Evolutionary conservation across 2,113 vertebrate species (phyloP).

Genomic region (Formicarius rufipectus): DNA sequence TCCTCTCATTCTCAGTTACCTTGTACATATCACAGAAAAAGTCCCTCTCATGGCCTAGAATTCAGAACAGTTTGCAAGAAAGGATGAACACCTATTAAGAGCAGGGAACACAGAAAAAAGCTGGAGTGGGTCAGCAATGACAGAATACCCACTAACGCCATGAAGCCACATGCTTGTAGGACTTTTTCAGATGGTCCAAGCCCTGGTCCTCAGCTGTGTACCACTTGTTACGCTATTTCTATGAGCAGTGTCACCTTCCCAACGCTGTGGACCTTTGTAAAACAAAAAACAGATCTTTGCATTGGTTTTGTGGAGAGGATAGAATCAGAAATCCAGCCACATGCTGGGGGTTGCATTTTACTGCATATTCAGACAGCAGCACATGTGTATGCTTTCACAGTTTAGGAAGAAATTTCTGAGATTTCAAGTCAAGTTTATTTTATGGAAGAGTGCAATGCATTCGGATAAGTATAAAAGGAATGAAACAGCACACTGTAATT

Average conservation of each 20-base stretch:
- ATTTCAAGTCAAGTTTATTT: background rate
- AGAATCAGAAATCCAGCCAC: background rate
- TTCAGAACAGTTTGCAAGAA: background rate
- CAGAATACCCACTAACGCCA: background rate
- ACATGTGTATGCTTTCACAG: fast-evolving
- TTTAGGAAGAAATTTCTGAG: background rate
- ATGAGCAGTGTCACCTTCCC: background rate
- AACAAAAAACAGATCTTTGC: background rate
- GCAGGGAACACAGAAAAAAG: background rate
- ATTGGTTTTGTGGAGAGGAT: fast-evolving
- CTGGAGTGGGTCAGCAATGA: background rate
- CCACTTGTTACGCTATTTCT: fast-evolving
- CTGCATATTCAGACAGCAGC: background rate
- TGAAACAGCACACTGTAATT: background rate
- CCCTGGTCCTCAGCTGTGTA: fast-evolving
- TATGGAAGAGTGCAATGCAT: background rate
- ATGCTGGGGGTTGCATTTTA: background rate
- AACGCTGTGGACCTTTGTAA: fast-evolving
- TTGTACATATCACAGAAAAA: background rate
- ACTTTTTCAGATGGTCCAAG: background rate
- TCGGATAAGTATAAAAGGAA: background rate
- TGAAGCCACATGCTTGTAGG: background rate
- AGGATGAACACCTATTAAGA: background rate
- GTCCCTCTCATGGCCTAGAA: background rate
- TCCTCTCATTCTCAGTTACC: background rate